Base-by-base conservation (phyloP, 2,888 invertebrate genomes). In the Colostygia pectinataria region DNA sequence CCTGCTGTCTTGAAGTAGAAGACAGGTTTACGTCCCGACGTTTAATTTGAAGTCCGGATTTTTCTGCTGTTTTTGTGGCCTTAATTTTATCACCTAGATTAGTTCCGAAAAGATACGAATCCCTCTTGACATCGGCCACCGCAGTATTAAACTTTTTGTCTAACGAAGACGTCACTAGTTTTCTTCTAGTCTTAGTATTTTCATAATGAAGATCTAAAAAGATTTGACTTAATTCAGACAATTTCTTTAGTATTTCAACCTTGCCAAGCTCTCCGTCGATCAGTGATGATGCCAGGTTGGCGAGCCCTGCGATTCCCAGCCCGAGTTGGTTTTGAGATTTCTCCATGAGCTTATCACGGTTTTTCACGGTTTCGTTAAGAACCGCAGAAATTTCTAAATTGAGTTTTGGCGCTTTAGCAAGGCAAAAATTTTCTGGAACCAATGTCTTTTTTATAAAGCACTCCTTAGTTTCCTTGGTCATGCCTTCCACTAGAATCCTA, bases 321-420 rank as follows among this genome's bases (percentile, higher is more conserved):
- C 43, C 36, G 9, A 43, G 23, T 8, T 43, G 43, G 14, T 43
- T 43, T 18, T 42, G 42, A 1, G 42, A 25, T 2, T 42, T 27
- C 9, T 42, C 33, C 13, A 43, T 9, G 4, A n/a, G 13, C 10
- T 34, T 43, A n/a, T 43, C 42, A 6, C 42, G 28, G 10, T 34
- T 43, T 34, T 13, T 43, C 1, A 15, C 12, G 2, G 44, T 7
- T 9, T 44, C 44, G 2, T 3, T 20, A n/a, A 44, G 24, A 1
- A 44, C 37, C 2, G 37, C 36, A 7, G 6, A n/a, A 5, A 44
- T 12, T 10, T 44, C 29, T 5, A n/a, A 9, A 10, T 44, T 44
- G 0, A 44, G 20, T 20, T 37, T 44, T 2, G 37, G 44, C 8
- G 36, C 44, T 29, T 14, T 7, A 1, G 29, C n/a, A 3, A 43